These are phyloP conservation scores for Drosophila oshimai DNA, from an alignment of 1,140 invertebrate species.

Conservation along the genomic window DNA sequence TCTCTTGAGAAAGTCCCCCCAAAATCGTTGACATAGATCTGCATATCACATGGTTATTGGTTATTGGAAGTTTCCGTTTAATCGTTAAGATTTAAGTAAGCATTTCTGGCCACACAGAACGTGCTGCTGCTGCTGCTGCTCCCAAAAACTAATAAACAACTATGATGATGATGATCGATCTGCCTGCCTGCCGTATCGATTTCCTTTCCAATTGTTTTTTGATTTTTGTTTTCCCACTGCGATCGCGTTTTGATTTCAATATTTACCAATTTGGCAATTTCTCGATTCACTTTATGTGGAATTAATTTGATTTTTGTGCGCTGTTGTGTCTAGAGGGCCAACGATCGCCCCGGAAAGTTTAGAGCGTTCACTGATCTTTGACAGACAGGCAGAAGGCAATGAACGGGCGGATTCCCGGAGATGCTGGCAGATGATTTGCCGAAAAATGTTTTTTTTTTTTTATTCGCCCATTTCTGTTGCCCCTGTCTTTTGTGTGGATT, in stretches of 20 bases:
- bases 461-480: conserved; percentile 7
- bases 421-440: conserved; percentile 46
- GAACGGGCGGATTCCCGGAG: conserved; percentile 41
- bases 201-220: conserved; percentile 25
- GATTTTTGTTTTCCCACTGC: neutral
- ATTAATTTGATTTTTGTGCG: conserved; percentile 52
- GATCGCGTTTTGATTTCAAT: conserved; percentile 62
- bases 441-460: conserved; percentile 22
- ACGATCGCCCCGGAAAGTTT: conserved; percentile 52
- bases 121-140: neutral
- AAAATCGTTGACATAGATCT: conserved; percentile 25
- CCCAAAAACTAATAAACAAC: conserved; percentile 3
- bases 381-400: conserved; percentile 59
- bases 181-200: conserved; percentile 2
- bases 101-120: conserved; percentile 13
- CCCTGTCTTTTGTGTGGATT: conserved; percentile 28
- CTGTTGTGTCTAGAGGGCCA: conserved; percentile 57
- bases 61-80: conserved; percentile 24
- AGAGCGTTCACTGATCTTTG: conserved; percentile 64
- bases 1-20: conserved; percentile 48
- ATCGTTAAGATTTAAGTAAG: conserved; percentile 2
- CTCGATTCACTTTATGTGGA: conserved; percentile 28
- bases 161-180: conserved; percentile 27
- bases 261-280: conserved; percentile 64
- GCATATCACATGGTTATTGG: conserved; percentile 18